Evolutionary conservation across 53 echinoderm and acorn worm species (phyloP), one percentile per base, ranked within the genome.

Genomic region (Stichopus horrens): DNA sequence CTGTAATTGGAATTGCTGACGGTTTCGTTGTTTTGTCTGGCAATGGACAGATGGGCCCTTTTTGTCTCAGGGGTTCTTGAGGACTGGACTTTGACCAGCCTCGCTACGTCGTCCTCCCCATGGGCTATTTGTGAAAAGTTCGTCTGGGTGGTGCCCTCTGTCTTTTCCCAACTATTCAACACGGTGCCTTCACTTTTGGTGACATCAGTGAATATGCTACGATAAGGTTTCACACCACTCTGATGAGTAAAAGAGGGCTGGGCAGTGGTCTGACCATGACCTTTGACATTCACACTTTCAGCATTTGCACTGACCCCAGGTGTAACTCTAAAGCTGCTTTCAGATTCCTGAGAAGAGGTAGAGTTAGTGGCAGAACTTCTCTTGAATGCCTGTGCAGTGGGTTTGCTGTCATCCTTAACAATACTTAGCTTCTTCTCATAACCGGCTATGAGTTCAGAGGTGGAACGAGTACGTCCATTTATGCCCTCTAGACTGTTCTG

Each of bases 401-500:
- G 51, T 77, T 8, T 77, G 55, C 51, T 93, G 67, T 94, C 92
- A 76, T 96, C 96, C 59, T 91, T 95, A 78, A 93, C 73, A 14
- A 81, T 75, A 51, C 90, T 88, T 56, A 95, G 77, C 8, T 91
- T 75, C 76, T 92, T 92, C 86, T 95, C 93, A 23, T 86, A 95
- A n/a, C 88, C 68, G 6, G 93, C 95, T 14, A 95, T 92, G 22
- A 92, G 85, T 54, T 93, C 91, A 4, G 94, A 95, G 54, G 96
- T 93, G 9, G 87, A 87, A 7, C 87, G 74, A 21, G 87, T 57
- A 20, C 87, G 74, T 9, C 87, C 87, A 20, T 74, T 87, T 21
- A 87, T 53, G 9, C 87, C 87, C 57, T 87, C 87, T 21, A 87
- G 55, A 55, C 87, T 87, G 71, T 71, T 86, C 21, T 86, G 86